Evolutionary conservation across 1,140 invertebrate genomes (phyloP), one percentile per base, ranked within the genome.

Genomic region (Metopolophium dirhodum): DNA sequence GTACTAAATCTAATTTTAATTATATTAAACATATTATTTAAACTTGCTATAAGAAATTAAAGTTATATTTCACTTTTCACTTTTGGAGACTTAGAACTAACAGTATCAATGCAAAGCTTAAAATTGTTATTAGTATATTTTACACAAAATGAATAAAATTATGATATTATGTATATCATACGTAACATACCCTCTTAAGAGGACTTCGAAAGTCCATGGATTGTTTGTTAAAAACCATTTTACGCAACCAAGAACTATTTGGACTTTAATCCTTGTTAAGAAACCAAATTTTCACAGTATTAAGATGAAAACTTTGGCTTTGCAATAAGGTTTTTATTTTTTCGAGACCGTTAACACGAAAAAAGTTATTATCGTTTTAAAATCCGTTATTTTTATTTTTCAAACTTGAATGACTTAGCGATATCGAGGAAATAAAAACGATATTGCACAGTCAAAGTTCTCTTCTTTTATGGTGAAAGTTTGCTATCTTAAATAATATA

Each of bases 221-320:
- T 18, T n/a, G 30, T 14, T 77, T 18, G 61, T 77, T 77, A 77
- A 77, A 77, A n/a, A n/a, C 14, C 18, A n/a, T 77, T 77, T 77
- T 4, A 77, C 14, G 61, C 30, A n/a, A 77, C 61, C 30, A 77
- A 77, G n/a, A n/a, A 77, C 30, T n/a, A 77, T 77, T 77, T 77
- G 30, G 14, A 23, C 61, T 77, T 77, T n/a, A n/a, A 77, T 77
- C 30, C 22, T 77, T 77, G 30, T n/a, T 77, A 77, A 77, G 61
- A 77, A n/a, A 77, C 61, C 61, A 77, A 77, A 77, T 77, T 77
- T 77, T 77, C 61, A 77, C 30, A 77, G 61, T n/a, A 77, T n/a
- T 77, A n/a, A 77, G 14, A 77, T 77, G 61, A n/a, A 77, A 77
- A 77, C 30, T 77, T 77, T n/a, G 30, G 20, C 61, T 77, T 30